Conservation (phyloP, 2,113 vertebrate species). For the Otocyon megalotis region DNA sequence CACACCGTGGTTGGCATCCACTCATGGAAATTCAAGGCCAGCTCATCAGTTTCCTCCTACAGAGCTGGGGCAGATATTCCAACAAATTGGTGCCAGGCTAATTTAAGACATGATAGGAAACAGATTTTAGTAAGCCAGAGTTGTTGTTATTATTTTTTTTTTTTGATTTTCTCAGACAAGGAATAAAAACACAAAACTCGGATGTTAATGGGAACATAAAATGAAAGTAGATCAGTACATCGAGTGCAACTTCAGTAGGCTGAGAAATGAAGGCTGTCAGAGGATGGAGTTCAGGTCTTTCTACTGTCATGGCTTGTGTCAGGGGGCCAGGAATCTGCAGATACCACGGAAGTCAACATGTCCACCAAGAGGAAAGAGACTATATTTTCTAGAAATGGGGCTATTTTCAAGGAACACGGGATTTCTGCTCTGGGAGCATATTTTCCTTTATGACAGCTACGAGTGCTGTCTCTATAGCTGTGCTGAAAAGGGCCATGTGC, state of each 20-base stretch:
- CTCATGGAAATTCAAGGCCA: slow-evolving; percentile 78
- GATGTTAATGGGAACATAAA: slow-evolving; percentile 24
- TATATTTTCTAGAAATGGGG: background rate
- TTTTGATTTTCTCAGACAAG: slow-evolving; percentile 11
- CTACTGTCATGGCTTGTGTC: fast-evolving
- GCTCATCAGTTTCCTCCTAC: slow-evolving; percentile 72
- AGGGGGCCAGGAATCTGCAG: background rate
- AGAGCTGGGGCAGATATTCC: slow-evolving; percentile 79
- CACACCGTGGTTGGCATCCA: slow-evolving; percentile 71
- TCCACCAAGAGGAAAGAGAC: background rate
- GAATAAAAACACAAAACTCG: slow-evolving; percentile 66
- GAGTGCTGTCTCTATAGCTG: background rate
- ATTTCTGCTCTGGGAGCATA: background rate
- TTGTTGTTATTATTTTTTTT: background rate
- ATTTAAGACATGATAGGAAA: slow-evolving; percentile 80
- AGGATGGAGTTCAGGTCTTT: background rate
- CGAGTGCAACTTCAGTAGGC: background rate
- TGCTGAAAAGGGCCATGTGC: background rate
- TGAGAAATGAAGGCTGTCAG: background rate
- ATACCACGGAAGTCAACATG: background rate
- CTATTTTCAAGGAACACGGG: background rate
- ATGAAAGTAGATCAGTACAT: background rate
- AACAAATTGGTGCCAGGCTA: slow-evolving; percentile 73
- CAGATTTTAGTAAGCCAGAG: slow-evolving; percentile 77
- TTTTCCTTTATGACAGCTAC: background rate